A percentile compares a stretch with the other conserved stretches of the same genome.
Conservation (phyloP, 2,888 invertebrate genomes). For the Microplitis deprimator region DNA sequence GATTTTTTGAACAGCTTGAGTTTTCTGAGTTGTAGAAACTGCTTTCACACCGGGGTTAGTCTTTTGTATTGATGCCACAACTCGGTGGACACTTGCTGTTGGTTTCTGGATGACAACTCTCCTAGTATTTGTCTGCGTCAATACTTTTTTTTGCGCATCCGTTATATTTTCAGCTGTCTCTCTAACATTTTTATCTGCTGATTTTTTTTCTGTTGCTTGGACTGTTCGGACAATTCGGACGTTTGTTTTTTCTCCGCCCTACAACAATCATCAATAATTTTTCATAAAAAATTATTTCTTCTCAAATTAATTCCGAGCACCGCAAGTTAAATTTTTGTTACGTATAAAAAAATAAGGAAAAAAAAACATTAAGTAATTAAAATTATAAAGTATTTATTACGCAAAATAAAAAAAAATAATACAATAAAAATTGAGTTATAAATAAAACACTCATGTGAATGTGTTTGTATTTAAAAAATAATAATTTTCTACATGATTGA, state of each 20-base stretch:
- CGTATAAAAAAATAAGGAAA: slow-evolving; percentile 23
- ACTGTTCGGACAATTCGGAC: slow-evolving; percentile 60
- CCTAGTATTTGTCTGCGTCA: slow-evolving; percentile 49
- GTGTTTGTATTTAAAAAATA: neutral
- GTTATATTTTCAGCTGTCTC: slow-evolving; percentile 21
- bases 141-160: slow-evolving; percentile 43
- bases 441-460: neutral
- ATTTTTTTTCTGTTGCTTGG: slow-evolving; percentile 54
- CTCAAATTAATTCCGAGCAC: neutral
- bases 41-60: neutral
- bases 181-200: slow-evolving; percentile 29
- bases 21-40: slow-evolving; percentile 50
- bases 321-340: neutral
- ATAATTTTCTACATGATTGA: neutral
- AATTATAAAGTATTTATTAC: slow-evolving; percentile 9
- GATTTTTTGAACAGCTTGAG: neutral
- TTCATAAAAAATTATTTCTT: neutral
- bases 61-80: slow-evolving; percentile 49
- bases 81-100: slow-evolving; percentile 53
- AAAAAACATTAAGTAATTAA: slow-evolving; percentile 25
- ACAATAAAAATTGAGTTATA: neutral
- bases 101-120: slow-evolving; percentile 64
- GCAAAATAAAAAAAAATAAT: slow-evolving; percentile 8
- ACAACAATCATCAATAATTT: slow-evolving; percentile 42
- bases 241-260: slow-evolving; percentile 55